Evolutionary conservation across 2,113 vertebrate genomes (phyloP).

Genomic region (Triplophysa tibetana): DNA sequence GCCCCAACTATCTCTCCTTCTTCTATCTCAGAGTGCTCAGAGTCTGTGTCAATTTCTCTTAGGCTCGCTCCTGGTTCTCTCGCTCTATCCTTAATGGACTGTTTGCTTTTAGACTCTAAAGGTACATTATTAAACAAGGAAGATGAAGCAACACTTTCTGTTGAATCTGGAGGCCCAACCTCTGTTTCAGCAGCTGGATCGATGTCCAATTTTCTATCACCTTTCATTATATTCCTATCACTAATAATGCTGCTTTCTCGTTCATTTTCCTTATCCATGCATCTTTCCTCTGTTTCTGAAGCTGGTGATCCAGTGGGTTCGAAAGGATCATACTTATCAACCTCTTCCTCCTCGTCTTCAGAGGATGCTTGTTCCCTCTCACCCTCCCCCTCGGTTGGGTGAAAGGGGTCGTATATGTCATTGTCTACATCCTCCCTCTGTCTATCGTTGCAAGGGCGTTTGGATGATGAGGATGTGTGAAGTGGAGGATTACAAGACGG

Average conservation of each 20-base stretch:
- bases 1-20: slow-evolving; percentile 86
- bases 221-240: slow-evolving; percentile 9
- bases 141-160: slow-evolving; percentile 55
- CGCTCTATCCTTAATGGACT: slow-evolving; percentile 55
- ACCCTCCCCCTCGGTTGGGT: slow-evolving; percentile 78
- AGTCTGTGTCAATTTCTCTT: slow-evolving; percentile 59
- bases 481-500: slow-evolving; percentile 43
- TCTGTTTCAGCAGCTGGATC: slow-evolving; percentile 54
- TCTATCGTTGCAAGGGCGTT: slow-evolving; percentile 30
- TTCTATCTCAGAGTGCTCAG: slow-evolving; percentile 85
- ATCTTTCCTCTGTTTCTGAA: slow-evolving; percentile 63
- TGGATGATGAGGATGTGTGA: slow-evolving; percentile 42
- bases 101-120: slow-evolving; percentile 54
- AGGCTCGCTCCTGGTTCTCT: slow-evolving; percentile 44
- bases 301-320: slow-evolving; percentile 87
- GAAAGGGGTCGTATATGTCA: slow-evolving; percentile 87
- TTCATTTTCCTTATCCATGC: slow-evolving; percentile 57
- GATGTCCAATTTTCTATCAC: slow-evolving; percentile 1
- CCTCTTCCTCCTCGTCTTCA: slow-evolving; percentile 66
- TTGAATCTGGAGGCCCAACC: slow-evolving; percentile 69
- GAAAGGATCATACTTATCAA: slow-evolving; percentile 91
- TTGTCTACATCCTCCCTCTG: slow-evolving; percentile 56
- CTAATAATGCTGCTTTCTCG: slow-evolving; percentile 38
- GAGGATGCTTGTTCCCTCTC: slow-evolving; percentile 49
- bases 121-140: slow-evolving; percentile 48